A percentile compares a stretch with the other conserved stretches of the same genome.
Conservation (phyloP, 2,113 vertebrate species). For the Otus sunia region DNA sequence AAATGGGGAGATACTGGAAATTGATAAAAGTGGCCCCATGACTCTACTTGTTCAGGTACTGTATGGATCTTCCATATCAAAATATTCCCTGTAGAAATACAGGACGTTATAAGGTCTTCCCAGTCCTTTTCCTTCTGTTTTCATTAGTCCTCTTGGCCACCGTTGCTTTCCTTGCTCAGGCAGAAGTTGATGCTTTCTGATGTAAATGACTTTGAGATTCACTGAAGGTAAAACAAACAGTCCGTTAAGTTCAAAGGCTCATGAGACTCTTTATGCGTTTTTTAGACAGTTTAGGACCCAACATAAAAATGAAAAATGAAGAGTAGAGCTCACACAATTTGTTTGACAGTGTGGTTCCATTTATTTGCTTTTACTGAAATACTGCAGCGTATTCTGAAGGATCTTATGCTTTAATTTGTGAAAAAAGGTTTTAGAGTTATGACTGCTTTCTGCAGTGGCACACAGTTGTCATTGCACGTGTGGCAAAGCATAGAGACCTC, state of each 20-base stretch:
- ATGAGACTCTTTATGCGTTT: background rate
- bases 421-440: background rate
- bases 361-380: background rate
- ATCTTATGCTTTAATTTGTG: background rate
- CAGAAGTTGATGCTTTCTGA: background rate
- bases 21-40: constrained; percentile 95
- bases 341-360: background rate
- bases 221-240: background rate
- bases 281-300: background rate
- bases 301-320: background rate
- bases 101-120: background rate
- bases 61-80: background rate
- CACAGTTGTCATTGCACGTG: background rate
- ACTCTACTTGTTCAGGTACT: constrained; percentile 89
- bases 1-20: constrained; percentile 97
- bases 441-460: background rate
- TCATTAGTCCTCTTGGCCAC: background rate
- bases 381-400: background rate
- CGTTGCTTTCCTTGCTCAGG: background rate
- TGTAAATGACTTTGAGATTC: background rate
- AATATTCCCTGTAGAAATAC: background rate
- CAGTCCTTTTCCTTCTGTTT: background rate
- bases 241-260: background rate
- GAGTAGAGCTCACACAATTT: background rate
- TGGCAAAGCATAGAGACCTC: background rate